Evolutionary conservation across 1,140 invertebrate genomes (phyloP).

Genomic region (Cyphomyrmex costatus): DNA sequence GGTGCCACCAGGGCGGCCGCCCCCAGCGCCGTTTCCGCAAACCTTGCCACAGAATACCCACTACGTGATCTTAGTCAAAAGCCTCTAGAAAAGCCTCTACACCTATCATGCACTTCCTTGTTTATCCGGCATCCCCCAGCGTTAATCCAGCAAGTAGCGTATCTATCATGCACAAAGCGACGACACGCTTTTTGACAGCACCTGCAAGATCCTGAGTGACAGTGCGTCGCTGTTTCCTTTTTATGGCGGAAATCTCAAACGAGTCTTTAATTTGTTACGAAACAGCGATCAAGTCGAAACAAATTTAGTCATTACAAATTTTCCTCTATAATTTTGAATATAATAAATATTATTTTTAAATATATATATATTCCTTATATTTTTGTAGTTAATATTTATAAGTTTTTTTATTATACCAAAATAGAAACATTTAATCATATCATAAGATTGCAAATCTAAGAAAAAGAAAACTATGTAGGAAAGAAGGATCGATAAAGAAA

Average conservation of each 20-base stretch:
- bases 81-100: slow-evolving; percentile 84
- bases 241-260: background rate
- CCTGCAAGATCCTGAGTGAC: slow-evolving; percentile 59
- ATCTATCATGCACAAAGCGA: slow-evolving; percentile 72
- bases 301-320: background rate
- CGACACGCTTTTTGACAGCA: slow-evolving; percentile 42
- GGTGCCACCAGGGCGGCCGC: slow-evolving; percentile 88
- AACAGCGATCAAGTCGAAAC: slow-evolving; percentile 1
- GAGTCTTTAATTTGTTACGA: slow-evolving; percentile 23
- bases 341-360: background rate
- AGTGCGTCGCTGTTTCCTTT: slow-evolving; percentile 42
- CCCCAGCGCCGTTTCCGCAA: slow-evolving; percentile 93
- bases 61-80: slow-evolving; percentile 87
- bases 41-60: slow-evolving; percentile 88
- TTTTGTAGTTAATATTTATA: background rate
- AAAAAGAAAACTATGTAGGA: background rate
- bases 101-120: slow-evolving; percentile 78
- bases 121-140: slow-evolving; percentile 58
- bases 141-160: slow-evolving; percentile 67
- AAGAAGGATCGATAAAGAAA: background rate
- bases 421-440: background rate
- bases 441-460: background rate
- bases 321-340: background rate
- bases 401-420: background rate
- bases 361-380: background rate